A percentile compares a stretch with the other conserved stretches of the same genome.
Conservation (phyloP, 2,113 vertebrate species). For the Lepidiolamprologus cunningtoni region DNA sequence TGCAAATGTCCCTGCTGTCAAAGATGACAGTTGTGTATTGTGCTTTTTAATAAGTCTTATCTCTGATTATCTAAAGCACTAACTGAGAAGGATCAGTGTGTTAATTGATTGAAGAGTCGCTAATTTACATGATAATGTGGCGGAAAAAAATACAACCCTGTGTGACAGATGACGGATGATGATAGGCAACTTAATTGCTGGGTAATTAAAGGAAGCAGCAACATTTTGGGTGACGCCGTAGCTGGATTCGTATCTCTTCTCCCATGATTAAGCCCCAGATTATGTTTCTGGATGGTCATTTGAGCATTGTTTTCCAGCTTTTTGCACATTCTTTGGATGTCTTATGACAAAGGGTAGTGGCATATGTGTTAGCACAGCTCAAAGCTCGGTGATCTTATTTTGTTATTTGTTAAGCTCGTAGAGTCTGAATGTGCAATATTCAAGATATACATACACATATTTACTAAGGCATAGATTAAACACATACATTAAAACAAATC, state of each 20-base stretch:
- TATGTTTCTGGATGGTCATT: background rate
- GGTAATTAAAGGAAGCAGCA: constrained; percentile 33
- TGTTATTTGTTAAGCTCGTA: background rate
- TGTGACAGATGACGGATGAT: constrained; percentile 60
- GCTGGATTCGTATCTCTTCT: background rate
- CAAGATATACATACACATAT: background rate
- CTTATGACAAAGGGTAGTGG: background rate
- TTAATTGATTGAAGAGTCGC: constrained; percentile 63
- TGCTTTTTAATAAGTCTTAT: constrained; percentile 33
- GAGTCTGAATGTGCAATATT: background rate
- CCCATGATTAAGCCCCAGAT: background rate
- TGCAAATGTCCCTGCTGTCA: constrained; percentile 2
- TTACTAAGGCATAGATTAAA: background rate
- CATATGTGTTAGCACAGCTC: background rate
- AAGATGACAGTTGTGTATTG: constrained; percentile 6
- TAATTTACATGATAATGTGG: constrained; percentile 63
- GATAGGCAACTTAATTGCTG: constrained; percentile 58
- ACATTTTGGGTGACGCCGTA: background rate
- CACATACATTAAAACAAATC: background rate
- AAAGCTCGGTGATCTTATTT: background rate
- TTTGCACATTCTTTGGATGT: background rate
- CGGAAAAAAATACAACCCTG: constrained; percentile 37
- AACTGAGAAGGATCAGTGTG: constrained; percentile 59
- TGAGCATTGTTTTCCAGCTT: background rate
- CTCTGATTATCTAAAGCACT: constrained; percentile 55